Evolutionary conservation across 2,888 invertebrate species (phyloP).

Genomic region (Pycnomerus fuliginosus): DNA sequence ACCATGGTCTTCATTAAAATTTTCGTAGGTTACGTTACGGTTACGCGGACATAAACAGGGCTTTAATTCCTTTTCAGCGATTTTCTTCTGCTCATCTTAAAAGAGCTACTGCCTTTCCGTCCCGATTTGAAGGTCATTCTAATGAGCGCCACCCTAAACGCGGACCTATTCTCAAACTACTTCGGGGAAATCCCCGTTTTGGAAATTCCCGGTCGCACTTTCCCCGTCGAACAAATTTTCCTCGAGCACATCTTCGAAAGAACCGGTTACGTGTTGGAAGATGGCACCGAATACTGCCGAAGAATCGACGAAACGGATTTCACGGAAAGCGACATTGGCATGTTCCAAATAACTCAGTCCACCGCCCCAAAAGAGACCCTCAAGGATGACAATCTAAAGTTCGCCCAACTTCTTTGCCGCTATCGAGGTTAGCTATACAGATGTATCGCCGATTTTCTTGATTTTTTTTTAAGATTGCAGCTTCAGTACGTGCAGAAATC

Average conservation of each 20-base stretch:
- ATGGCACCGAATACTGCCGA: conserved; percentile 63
- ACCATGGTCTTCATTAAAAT: too few species aligned
- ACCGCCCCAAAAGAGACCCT: conserved; percentile 61
- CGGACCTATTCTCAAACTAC: conserved; percentile 80
- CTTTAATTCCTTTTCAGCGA: conserved; percentile 61
- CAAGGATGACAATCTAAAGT: conserved; percentile 69
- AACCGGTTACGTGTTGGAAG: conserved; percentile 61
- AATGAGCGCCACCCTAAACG: conserved; percentile 93
- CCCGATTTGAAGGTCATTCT: conserved; percentile 79
- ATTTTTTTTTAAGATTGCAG: conserved; percentile 53
- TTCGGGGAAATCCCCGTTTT: conserved; percentile 78
- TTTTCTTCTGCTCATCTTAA: conserved; percentile 80
- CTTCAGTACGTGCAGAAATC: conserved; percentile 66
- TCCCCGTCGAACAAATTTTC: conserved; percentile 78
- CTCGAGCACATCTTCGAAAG: conserved; percentile 79
- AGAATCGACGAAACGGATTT: conserved; percentile 59
- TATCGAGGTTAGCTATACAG: conserved; percentile 61
- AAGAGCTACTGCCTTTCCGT: conserved; percentile 70
- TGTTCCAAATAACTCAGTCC: conserved; percentile 60
- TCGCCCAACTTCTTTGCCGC: conserved; percentile 66
- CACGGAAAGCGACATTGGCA: conserved; percentile 65
- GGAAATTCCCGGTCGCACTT: conserved; percentile 81
- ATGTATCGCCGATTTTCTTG: too few species aligned
- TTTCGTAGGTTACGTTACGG: conserved; percentile 1
- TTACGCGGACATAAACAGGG: not conserved